Percentiles rank a stretch among this genome's conserved stretches.
These are phyloP conservation scores for Philypnodon macrostomus DNA, from an alignment of 2,797 vertebrate genomes.

Conservation along the genomic window DNA sequence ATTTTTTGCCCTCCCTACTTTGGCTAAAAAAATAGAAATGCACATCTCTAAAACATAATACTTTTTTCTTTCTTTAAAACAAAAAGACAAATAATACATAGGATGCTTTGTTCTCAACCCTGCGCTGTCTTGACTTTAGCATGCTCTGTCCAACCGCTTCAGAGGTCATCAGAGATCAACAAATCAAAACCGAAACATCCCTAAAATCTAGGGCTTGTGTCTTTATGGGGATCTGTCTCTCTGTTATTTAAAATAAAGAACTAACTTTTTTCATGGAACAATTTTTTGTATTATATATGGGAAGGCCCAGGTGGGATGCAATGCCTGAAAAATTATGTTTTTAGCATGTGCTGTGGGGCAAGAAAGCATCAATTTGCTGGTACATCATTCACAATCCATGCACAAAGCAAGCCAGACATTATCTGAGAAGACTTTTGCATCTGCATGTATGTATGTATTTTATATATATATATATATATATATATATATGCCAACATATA, in stretches of 20 bases:
- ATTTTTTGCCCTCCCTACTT: conserved; percentile 67
- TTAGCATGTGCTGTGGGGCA: conserved; percentile 51
- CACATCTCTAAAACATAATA: conserved; percentile 79
- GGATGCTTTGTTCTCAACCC: conserved; percentile 77
- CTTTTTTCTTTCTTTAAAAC: conserved; percentile 77
- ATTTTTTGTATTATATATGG: conserved; percentile 27
- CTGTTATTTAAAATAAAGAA: conserved; percentile 63
- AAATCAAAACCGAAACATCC: conserved; percentile 49
- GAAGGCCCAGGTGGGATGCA: conserved; percentile 9
- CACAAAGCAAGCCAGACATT: conserved; percentile 65
- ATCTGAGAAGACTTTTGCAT: conserved; percentile 56
- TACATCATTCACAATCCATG: conserved; percentile 45
- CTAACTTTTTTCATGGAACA: conserved; percentile 37
- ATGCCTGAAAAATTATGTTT: conserved; percentile 22
- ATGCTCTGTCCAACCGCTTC: conserved; percentile 61
- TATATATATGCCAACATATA: conserved; percentile 57
- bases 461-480: no score
- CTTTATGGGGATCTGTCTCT: conserved; percentile 34
- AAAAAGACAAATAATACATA: conserved; percentile 70
- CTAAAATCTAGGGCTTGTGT: conserved; percentile 66
- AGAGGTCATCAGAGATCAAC: conserved; percentile 38
- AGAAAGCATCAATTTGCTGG: conserved; percentile 31
- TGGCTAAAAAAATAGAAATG: conserved; percentile 74
- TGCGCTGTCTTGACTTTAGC: conserved; percentile 56
- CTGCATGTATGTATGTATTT: no score